Evolutionary conservation across 2,797 vertebrate species (phyloP), one percentile per base, ranked within the genome.

Genomic region (Pipistrellus pygmaeus): DNA sequence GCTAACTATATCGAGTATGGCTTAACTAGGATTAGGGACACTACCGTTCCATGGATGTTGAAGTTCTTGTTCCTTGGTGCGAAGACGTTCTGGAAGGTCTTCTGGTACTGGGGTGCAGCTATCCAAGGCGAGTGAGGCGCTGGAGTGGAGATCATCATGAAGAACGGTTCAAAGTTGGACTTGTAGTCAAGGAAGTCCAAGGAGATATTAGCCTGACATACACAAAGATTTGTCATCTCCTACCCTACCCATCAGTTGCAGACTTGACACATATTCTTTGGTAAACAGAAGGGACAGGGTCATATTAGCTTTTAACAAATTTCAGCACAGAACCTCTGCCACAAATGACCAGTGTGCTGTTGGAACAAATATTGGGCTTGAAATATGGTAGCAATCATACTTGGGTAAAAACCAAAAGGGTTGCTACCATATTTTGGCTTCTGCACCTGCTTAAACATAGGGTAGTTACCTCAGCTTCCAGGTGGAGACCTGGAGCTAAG

Each of bases 91-190:
- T 98, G 98, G 97, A 99, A 99, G 85, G 97, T 97, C 95, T 98
- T 97, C 38, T 98, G 98, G 93, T 99, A 99, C 97, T 99, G 99
- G 25, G 99, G 99, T 8, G 99, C 99, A 0, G 99, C 98, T 0
- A 98, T 99, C 99, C 99, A 99, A 27, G 99, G 99, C 0, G 99
- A 99, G 94, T 99, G 99, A 0, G 99, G 99, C 1, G 99, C 99
- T 21, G 99, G 99, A 0, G 99, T 99, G 91, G 99, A 99, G 1
- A 99, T 98, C 99, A 99, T 99, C 99, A 99, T 99, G 97, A 99
- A 99, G 98, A 99, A 99, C 0, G 99, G 99, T 85, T 98, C 98
- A 6, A 98, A 99, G 97, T 99, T 99, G 53, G 99, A 99, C 97
- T 99, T 99, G 95, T 99, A 98, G 93, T 99, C 98, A 96, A 99